Evolutionary conservation across 2,888 invertebrate species (phyloP), one percentile per base, ranked within the genome.

Genomic region (Sesia apiformis): DNA sequence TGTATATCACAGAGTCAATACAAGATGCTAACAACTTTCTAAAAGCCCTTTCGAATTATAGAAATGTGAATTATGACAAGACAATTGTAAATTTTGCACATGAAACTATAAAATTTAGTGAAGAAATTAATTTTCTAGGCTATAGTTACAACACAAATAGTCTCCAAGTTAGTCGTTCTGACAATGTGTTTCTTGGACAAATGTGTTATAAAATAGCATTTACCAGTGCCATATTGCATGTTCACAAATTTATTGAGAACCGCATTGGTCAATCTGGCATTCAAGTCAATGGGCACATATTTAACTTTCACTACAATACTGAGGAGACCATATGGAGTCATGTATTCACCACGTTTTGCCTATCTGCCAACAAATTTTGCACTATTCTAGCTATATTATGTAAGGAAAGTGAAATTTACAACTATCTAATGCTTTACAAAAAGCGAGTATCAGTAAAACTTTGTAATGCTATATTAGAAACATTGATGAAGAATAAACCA

Each of bases 341-440:
- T 60, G 65, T 85, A 56, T 90, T 89, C 62, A 70, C 74, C 4
- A 84, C 87, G n/a, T 76, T 84, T 40, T 86, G 84, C 63, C 62
- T 89, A 23, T 87, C 90, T 23, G 89, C 89, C 0, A 90, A 90
- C 63, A 90, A 88, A 65, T 84, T 90, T 57, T 90, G 90, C 53
- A 85, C 89, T 5, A 85, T 87, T 52, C 61, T 88, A 53, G 76
- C 85, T 4, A 60, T 89, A 52, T 55, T 82, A n/a, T 83, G 81
- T 57, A 64, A 77, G 54, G 72, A 74, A 41, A 63, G 62, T 23
- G 78, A 84, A 49, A 82, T 84, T 70, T 58, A 61, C 1, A 67
- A 67, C 53, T 78, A 78, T 63, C 60, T 90, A 4, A 52, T 61
- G 38, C 51, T 85, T 5, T 90, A 83, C 55, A 89, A 90, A 61